These are phyloP conservation scores for Tinamus major DNA, from an alignment of 2,797 vertebrate genomes.

Conservation along the genomic window DNA sequence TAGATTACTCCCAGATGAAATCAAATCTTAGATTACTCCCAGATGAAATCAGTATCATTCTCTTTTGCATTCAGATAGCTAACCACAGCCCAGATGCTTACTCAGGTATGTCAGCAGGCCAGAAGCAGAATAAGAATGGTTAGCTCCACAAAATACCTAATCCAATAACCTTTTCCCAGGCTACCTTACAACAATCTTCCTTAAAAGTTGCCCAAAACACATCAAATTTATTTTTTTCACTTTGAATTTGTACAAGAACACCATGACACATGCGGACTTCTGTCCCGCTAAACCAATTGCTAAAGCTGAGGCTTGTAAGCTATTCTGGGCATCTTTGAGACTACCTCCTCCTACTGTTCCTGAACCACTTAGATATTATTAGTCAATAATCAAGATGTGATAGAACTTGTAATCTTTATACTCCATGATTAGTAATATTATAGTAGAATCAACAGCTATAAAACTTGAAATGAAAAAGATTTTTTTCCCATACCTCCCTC, in stretches of 20 bases:
- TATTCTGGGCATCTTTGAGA: neutral
- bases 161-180: fast-evolving
- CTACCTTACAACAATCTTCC: neutral
- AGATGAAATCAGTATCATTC: neutral
- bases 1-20: neutral
- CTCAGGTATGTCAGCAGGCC: neutral
- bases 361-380: neutral
- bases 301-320: neutral
- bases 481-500: neutral
- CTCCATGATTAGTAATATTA: neutral
- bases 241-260: neutral
- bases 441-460: neutral
- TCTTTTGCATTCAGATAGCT: neutral
- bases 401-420: neutral
- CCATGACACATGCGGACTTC: neutral
- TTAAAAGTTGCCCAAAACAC: neutral
- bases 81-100: neutral
- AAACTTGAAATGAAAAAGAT: neutral
- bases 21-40: conserved; percentile 4
- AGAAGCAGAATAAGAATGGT: neutral
- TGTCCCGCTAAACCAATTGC: neutral
- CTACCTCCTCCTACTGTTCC: neutral
- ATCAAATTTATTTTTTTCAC: neutral
- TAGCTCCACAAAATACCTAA: fast-evolving
- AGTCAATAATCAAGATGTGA: neutral